phyloP scores from a whole-genome alignment of 2,113 vertebrate genomes.

The Callocephalon fimbriatum region DNA sequence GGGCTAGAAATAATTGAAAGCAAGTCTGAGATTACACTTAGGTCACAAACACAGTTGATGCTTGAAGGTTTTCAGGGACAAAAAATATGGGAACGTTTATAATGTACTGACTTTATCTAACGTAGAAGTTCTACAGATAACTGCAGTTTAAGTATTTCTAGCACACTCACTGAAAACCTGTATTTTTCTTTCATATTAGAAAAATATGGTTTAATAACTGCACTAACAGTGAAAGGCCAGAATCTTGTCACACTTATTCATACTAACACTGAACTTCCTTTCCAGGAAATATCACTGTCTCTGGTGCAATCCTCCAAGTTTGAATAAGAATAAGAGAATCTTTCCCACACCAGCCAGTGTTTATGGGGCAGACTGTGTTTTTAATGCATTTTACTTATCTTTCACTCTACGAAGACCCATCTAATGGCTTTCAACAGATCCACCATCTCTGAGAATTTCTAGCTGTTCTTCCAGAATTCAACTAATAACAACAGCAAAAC shows the following conservation, averaged over 20 bases:
- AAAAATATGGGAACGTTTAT: constrained; percentile 45
- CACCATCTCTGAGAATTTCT: neutral
- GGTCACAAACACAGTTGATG: constrained; percentile 68
- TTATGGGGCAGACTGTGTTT: neutral
- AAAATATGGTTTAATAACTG: constrained; percentile 38
- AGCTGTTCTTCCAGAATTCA: neutral
- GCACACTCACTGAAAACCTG: neutral
- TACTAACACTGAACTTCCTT: neutral
- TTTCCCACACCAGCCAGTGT: neutral
- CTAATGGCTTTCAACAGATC: neutral
- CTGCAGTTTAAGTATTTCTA: constrained; percentile 43
- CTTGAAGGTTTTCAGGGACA: constrained; percentile 71
- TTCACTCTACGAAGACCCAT: neutral
- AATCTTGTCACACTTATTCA: neutral
- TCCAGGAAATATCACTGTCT: neutral
- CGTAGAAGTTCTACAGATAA: neutral
- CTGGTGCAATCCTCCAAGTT: neutral
- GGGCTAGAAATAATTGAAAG: constrained; percentile 80
- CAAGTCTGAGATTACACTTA: constrained; percentile 67
- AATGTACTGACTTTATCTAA: neutral
- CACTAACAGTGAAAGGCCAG: neutral
- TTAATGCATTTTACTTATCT: neutral
- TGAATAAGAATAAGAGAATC: neutral
- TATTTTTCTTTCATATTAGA: constrained; percentile 2
- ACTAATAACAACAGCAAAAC: neutral